These are phyloP conservation scores for Aradus depressus DNA, from an alignment of 2,888 invertebrate species.

Conservation along the genomic window DNA sequence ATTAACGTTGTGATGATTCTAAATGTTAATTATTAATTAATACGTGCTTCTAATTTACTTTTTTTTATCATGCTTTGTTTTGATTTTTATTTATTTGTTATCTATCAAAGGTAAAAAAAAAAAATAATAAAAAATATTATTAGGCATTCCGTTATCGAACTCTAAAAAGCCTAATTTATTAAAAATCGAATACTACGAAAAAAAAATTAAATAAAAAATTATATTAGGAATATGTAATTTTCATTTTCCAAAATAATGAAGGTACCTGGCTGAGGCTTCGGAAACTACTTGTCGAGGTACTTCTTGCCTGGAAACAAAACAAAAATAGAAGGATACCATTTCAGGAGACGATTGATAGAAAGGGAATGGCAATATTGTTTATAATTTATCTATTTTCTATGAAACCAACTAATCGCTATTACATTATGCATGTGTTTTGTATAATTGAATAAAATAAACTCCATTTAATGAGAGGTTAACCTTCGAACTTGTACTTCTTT, in stretches of 20 bases:
- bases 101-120: no score
- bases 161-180: no score
- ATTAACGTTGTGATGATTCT: no score
- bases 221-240: not conserved
- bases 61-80: no score
- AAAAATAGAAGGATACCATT: conserved; percentile 12
- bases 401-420: no score
- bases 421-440: not conserved
- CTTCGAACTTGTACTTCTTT: not conserved
- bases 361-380: no score
- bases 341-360: conserved; percentile 2
- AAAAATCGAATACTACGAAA: no score
- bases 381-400: no score
- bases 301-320: conserved; percentile 62
- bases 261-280: conserved; percentile 82
- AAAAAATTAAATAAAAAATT: no score
- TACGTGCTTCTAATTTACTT: not conserved
- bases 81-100: no score
- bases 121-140: no score
- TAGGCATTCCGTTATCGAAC: no score
- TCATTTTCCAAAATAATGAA: conserved; percentile 28
- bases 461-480: not conserved
- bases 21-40: not conserved
- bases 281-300: conserved; percentile 82
- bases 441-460: not conserved